phyloP scores from a whole-genome alignment of 2,113 vertebrate genomes.

The Nothocercus julius region DNA sequence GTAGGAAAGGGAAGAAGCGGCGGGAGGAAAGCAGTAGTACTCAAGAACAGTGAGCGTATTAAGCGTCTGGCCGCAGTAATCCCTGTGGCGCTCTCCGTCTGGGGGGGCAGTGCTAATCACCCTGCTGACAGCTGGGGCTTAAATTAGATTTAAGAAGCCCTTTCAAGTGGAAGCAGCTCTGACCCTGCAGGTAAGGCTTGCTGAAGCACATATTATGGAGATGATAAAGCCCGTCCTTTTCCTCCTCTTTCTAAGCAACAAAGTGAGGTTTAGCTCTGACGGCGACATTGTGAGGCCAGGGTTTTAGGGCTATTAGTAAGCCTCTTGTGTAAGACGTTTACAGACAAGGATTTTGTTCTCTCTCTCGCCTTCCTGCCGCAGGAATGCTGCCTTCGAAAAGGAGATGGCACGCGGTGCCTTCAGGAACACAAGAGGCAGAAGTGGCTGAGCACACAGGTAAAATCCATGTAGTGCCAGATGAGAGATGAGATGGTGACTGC shows the following conservation, averaged over 20 bases:
- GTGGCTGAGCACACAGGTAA: not conserved
- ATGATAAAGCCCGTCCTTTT: not conserved
- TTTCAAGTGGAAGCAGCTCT: constrained; percentile 8
- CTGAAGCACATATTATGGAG: not conserved
- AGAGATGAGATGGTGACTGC: not conserved
- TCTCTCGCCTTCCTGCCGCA: fast-evolving
- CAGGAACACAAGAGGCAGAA: fast-evolving
- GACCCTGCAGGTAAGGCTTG: constrained; percentile 15
- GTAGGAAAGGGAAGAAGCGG: not conserved
- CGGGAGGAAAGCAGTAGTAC: not conserved
- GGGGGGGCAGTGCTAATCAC: not conserved
- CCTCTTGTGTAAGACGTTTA: not conserved
- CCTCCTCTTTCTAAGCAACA: not conserved
- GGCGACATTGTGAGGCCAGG: not conserved
- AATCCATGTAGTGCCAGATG: fast-evolving
- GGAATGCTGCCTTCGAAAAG: not conserved
- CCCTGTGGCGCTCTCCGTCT: not conserved
- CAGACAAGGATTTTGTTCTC: not conserved
- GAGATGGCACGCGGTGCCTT: not conserved
- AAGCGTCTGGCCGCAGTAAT: not conserved
- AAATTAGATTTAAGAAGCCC: constrained; percentile 43
- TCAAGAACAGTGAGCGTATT: not conserved
- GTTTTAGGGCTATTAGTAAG: not conserved
- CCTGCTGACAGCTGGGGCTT: constrained; percentile 17
- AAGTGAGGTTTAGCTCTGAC: not conserved